Conservation (phyloP, 92 coral and sea anemone species). For the Hydrozoanthus gracilis region DNA sequence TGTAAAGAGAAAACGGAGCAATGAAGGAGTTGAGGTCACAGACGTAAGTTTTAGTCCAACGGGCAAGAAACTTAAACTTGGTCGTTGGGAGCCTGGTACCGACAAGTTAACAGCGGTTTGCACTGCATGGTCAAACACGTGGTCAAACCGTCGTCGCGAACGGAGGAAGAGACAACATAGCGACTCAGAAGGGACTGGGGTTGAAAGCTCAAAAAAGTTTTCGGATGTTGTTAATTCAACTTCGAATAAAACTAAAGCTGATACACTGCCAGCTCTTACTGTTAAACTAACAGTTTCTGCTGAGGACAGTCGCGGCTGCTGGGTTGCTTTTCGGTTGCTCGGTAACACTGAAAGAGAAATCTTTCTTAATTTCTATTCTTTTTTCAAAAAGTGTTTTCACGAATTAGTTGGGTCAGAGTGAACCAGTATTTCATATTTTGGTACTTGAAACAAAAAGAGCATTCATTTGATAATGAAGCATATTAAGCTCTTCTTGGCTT, state of each 20-base stretch:
- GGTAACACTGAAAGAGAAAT: slow-evolving; percentile 58
- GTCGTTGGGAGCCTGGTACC: background rate
- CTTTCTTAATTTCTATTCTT: slow-evolving; percentile 87
- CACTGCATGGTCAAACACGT: slow-evolving; percentile 78
- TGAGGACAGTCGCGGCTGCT: slow-evolving; percentile 52
- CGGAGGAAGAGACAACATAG: slow-evolving; percentile 53
- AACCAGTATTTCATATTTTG: background rate
- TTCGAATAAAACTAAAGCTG: background rate
- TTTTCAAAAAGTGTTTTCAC: slow-evolving; percentile 78
- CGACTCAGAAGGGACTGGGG: slow-evolving; percentile 10
- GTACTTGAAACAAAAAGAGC: background rate
- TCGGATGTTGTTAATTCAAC: background rate
- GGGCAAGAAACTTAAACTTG: slow-evolving; percentile 24
- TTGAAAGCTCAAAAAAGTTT: background rate
- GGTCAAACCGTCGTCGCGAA: slow-evolving; percentile 83
- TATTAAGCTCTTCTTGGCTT: too few species aligned
- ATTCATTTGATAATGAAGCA: too few species aligned
- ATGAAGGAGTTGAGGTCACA: background rate
- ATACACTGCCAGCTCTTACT: slow-evolving; percentile 52
- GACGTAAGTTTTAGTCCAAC: background rate
- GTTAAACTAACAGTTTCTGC: slow-evolving; percentile 56
- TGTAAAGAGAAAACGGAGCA: slow-evolving; percentile 28
- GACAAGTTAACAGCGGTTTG: slow-evolving; percentile 50
- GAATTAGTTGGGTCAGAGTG: slow-evolving; percentile 21
- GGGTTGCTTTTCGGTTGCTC: slow-evolving; percentile 61